Conservation (phyloP, 2,113 vertebrate species). For the Ptilorrhoa leucosticta region DNA sequence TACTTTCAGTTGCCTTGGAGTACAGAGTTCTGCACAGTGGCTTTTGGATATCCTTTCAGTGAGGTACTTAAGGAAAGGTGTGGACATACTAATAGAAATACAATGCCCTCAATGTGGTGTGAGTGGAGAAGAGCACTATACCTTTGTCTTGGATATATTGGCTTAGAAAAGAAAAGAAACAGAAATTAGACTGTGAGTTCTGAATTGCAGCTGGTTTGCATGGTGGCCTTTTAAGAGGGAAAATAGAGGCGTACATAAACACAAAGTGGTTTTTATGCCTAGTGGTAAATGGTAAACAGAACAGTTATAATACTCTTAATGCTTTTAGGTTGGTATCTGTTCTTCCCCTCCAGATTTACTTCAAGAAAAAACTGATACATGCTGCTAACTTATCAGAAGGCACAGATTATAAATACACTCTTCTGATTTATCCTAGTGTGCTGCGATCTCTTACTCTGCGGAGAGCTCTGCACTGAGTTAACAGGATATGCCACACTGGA, state of each 20-base stretch:
- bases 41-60: not conserved
- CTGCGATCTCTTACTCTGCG: not conserved
- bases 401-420: not conserved
- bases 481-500: not conserved
- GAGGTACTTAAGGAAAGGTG: not conserved
- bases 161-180: not conserved
- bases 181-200: not conserved
- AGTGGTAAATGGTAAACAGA: not conserved
- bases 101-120: not conserved
- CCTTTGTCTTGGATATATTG: not conserved
- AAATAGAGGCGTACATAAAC: not conserved
- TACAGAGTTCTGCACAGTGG: not conserved
- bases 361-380: not conserved
- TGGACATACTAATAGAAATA: not conserved
- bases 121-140: not conserved
- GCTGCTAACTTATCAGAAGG: not conserved
- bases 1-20: not conserved
- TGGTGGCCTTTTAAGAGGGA: not conserved
- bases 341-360: slow-evolving; percentile 14
- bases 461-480: not conserved
- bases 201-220: not conserved
- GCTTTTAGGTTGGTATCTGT: slow-evolving; percentile 2
- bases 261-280: not conserved
- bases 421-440: not conserved
- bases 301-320: not conserved